phyloP scores from a whole-genome alignment of 2,797 vertebrate genomes.

The Adelosebastes latens region DNA sequence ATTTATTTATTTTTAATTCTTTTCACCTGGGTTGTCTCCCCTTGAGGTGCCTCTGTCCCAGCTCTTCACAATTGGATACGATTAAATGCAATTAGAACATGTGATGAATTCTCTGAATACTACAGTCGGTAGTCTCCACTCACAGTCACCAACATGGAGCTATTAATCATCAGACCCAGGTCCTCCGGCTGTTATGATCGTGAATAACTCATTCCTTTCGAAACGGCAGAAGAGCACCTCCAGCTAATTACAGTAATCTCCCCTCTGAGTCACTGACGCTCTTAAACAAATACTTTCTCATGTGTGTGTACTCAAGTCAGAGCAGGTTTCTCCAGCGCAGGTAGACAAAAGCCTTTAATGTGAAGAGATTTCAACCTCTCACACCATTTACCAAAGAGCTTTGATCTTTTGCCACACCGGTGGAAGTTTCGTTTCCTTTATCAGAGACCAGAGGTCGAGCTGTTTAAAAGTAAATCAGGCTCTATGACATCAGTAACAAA shows the following conservation, averaged over 20 bases:
- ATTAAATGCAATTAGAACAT: too few relatives aligned
- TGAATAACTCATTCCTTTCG: neutral
- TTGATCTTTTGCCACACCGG: neutral
- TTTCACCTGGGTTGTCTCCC: too few relatives aligned
- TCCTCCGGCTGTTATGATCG: neutral
- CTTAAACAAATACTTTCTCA: neutral
- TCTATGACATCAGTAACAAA: neutral
- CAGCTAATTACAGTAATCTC: neutral
- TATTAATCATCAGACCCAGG: neutral
- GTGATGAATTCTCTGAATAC: neutral
- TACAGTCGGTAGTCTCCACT: neutral
- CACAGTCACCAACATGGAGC: neutral
- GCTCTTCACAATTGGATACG: too few relatives aligned
- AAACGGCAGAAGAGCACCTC: neutral
- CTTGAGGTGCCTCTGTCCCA: too few relatives aligned
- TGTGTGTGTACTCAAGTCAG: neutral
- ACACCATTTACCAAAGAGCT: neutral
- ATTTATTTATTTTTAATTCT: too few relatives aligned
- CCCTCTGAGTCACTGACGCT: neutral
- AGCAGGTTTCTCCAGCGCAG: constrained; percentile 6
- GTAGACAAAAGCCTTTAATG: neutral
- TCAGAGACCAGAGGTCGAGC: neutral
- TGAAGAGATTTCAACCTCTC: neutral
- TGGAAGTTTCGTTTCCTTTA: neutral
- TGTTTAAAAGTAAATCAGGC: neutral